Conservation (phyloP, 1,140 invertebrate genomes). For the Octopus bimaculoides region DNA sequence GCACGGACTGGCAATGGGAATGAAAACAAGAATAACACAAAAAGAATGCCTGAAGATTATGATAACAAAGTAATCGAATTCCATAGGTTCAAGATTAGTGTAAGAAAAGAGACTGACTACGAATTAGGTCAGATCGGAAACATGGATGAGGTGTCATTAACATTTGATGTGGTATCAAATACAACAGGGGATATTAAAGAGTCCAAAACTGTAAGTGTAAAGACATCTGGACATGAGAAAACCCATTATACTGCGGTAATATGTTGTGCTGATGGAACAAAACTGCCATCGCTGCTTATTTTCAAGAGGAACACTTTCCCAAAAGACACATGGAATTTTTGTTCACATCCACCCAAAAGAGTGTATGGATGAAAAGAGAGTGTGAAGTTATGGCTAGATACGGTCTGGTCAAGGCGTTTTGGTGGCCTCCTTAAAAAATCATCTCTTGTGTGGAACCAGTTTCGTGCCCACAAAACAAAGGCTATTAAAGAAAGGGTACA, state of each 20-base stretch:
- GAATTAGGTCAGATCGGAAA: not conserved
- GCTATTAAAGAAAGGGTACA: not conserved
- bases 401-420: not conserved
- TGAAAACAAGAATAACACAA: constrained; percentile 4
- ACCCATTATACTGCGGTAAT: not conserved
- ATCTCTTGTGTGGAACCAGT: not conserved
- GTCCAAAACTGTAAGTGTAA: not conserved
- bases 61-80: not conserved
- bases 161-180: not conserved
- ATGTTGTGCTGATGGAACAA: constrained; percentile 4
- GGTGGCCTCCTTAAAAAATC: not conserved
- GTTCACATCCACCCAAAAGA: constrained; percentile 3
- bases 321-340: constrained; percentile 5
- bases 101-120: not conserved
- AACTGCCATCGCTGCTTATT: not conserved
- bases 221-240: not conserved
- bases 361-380: not conserved
- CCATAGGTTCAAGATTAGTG: not conserved
- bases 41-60: not conserved
- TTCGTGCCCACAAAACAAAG: not conserved
- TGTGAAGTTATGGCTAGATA: not conserved
- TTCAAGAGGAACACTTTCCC: not conserved
- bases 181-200: not conserved
- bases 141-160: not conserved
- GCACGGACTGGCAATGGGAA: not conserved